Percentiles rank a stretch among this genome's conserved stretches.
Conservation (phyloP, 2,888 invertebrate species). For the Archips xylosteana region DNA sequence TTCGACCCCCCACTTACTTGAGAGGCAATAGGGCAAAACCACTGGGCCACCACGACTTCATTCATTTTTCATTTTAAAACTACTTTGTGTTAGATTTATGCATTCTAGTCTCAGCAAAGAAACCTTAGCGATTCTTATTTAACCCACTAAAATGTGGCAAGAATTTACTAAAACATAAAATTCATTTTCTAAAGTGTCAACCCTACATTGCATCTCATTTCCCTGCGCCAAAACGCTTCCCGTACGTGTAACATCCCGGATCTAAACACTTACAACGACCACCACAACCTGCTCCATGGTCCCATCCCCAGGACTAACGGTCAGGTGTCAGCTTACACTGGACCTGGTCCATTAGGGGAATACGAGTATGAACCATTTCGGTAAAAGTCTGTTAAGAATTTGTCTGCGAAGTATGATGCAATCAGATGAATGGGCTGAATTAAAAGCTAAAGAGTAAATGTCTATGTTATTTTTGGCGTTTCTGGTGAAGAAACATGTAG, state of each 20-base stretch:
- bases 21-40: too few species aligned
- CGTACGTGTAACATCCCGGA: constrained; percentile 43
- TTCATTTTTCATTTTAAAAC: too few species aligned
- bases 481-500: background rate
- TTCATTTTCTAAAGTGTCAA: background rate
- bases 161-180: background rate
- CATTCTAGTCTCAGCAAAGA: too few species aligned
- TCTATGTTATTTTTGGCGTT: background rate
- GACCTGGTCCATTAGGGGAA: constrained; percentile 2
- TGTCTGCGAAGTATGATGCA: constrained; percentile 25
- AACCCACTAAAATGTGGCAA: too few species aligned
- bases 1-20: too few species aligned
- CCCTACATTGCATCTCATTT: constrained; percentile 38
- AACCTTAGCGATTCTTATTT: too few species aligned
- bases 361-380: constrained; percentile 13
- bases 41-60: too few species aligned
- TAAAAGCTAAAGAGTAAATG: background rate
- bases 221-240: constrained; percentile 48
- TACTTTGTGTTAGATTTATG: too few species aligned
- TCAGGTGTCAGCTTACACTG: background rate
- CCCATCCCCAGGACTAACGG: background rate
- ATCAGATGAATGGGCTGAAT: background rate
- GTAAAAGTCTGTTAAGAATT: constrained; percentile 25
- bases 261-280: constrained; percentile 38
- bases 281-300: constrained; percentile 11